phyloP scores from a whole-genome alignment of 2,888 invertebrate species.

The Psylliodes chrysocephalus region DNA sequence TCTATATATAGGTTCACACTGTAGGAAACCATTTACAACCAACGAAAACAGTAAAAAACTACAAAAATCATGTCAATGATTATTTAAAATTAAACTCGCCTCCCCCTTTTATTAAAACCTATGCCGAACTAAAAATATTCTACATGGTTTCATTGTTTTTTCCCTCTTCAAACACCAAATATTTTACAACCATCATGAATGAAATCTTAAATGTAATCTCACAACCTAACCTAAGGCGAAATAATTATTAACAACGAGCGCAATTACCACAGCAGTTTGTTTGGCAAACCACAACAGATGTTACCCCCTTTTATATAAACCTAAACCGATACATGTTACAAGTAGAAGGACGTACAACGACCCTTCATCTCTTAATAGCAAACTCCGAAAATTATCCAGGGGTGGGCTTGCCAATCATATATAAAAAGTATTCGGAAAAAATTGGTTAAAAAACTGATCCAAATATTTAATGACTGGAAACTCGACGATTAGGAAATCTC shows the following conservation, averaged over 20 bases:
- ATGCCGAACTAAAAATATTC: no score
- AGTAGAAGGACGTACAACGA: conserved; percentile 30
- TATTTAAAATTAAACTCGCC: no score
- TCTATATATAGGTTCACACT: no score
- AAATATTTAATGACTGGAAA: no score
- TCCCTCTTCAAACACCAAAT: conserved; percentile 7
- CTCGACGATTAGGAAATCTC: no score
- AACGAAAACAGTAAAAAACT: no score
- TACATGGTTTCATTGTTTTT: conserved; percentile 10
- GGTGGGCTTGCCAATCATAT: neutral
- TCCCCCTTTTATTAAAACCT: no score
- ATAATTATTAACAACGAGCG: conserved; percentile 40
- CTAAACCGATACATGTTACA: conserved; percentile 46
- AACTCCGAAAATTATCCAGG: neutral
- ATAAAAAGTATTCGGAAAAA: no score
- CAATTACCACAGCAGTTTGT: conserved; percentile 49
- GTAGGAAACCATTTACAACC: no score
- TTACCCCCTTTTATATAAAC: conserved; percentile 46
- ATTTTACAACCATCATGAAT: conserved; percentile 1
- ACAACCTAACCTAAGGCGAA: conserved; percentile 36
- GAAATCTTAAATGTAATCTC: conserved; percentile 32
- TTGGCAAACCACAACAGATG: conserved; percentile 55
- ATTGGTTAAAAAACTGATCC: no score
- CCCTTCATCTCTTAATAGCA: conserved; percentile 27
- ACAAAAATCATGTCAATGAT: no score